phyloP scores from a whole-genome alignment of 2,888 invertebrate genomes.

The Linnaemya tessellans region DNA sequence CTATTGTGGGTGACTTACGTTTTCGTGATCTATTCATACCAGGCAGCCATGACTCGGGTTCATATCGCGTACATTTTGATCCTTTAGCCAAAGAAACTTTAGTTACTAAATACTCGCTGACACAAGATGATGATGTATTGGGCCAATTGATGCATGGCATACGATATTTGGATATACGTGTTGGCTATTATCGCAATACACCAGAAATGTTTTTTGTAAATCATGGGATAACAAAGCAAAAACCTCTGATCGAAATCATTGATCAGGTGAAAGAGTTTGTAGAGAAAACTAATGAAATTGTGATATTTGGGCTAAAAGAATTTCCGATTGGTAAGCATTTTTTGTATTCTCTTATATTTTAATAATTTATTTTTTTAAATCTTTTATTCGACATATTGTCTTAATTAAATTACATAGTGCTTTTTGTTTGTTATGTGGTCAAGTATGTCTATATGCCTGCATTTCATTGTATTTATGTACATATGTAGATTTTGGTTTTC shows the following conservation, averaged over 20 bases:
- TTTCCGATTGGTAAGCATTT: slow-evolving; percentile 85
- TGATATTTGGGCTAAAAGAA: slow-evolving; percentile 86
- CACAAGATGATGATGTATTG: slow-evolving; percentile 85
- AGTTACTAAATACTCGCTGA: slow-evolving; percentile 84
- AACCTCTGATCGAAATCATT: slow-evolving; percentile 84
- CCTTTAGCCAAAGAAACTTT: slow-evolving; percentile 81
- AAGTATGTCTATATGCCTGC: too few relatives aligned
- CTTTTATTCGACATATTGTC: too few relatives aligned
- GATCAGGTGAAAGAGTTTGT: slow-evolving; percentile 85
- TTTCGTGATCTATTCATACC: slow-evolving; percentile 86
- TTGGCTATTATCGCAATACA: slow-evolving; percentile 84
- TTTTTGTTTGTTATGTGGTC: too few relatives aligned
- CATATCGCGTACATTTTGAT: slow-evolving; percentile 83
- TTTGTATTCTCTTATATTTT: too few relatives aligned
- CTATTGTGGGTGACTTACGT: slow-evolving; percentile 83
- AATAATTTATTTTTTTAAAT: background rate
- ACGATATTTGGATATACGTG: slow-evolving; percentile 86
- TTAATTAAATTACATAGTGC: too few relatives aligned
- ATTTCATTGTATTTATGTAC: too few relatives aligned
- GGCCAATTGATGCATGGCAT: slow-evolving; percentile 86
- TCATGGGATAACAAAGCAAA: slow-evolving; percentile 85
- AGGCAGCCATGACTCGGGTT: slow-evolving; percentile 89
- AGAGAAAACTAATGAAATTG: slow-evolving; percentile 85
- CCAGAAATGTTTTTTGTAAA: slow-evolving; percentile 84
- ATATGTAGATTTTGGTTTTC: too few relatives aligned